A percentile compares a stretch with the other conserved stretches of the same genome.
phyloP scores from a whole-genome alignment of 2,888 invertebrate genomes.

The Brachyptera putata region DNA sequence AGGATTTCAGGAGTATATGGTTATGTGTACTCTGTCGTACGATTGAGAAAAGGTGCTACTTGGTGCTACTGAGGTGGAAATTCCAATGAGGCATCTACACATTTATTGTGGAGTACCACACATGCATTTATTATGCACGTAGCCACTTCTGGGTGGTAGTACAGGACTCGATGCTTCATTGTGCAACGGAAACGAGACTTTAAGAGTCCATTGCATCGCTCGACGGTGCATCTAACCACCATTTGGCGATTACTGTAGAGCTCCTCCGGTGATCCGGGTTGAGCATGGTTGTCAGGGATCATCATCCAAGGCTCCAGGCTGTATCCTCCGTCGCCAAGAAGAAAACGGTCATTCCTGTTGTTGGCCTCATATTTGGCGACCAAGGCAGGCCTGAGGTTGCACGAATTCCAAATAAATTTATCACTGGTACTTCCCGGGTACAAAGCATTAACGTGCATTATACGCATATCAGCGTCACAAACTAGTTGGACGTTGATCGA shows the following conservation, averaged over 20 bases:
- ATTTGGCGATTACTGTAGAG: not conserved
- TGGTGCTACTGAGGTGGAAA: too few relatives aligned
- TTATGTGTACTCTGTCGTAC: too few relatives aligned
- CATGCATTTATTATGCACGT: not conserved
- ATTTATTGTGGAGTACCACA: too few relatives aligned
- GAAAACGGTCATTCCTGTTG: not conserved
- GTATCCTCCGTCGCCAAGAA: not conserved
- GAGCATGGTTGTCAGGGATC: not conserved
- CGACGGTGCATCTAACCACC: not conserved
- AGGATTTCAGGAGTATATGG: too few relatives aligned
- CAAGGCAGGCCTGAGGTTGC: not conserved
- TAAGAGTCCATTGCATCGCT: constrained; percentile 2
- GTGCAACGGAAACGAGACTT: not conserved
- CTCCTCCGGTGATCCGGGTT: not conserved
- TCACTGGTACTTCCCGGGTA: constrained; percentile 4
- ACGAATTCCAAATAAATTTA: not conserved
- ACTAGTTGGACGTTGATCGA: constrained; percentile 5
- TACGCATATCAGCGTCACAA: not conserved
- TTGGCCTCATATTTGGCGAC: too few relatives aligned
- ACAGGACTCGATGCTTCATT: constrained; percentile 1
- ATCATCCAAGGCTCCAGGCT: constrained; percentile 4
- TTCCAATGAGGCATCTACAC: too few relatives aligned
- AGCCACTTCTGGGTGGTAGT: constrained; percentile 4
- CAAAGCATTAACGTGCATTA: not conserved
- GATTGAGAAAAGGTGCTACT: too few relatives aligned